Conservation (phyloP, 1,140 invertebrate species). For the Brachionus plicatilis region DNA sequence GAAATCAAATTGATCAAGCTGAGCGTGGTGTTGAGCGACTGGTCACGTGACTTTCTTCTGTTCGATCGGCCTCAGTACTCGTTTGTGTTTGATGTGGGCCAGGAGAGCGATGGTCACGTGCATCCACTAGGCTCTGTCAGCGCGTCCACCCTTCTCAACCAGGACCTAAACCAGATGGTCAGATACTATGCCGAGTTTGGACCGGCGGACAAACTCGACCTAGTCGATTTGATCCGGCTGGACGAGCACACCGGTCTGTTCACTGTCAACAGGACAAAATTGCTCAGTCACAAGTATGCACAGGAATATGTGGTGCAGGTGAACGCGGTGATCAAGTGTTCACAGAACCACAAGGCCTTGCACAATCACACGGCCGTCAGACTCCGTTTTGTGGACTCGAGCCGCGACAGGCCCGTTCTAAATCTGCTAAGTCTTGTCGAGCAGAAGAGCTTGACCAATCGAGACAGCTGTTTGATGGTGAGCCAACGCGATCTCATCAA, state of each 20-base stretch:
- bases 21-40: neutral
- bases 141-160: neutral
- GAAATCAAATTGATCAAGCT: neutral
- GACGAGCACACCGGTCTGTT: neutral
- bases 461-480: neutral
- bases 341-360: neutral
- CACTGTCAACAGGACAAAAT: neutral
- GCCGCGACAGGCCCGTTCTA: neutral
- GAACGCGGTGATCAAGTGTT: neutral
- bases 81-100: neutral
- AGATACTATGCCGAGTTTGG: neutral
- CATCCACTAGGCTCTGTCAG: neutral
- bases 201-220: neutral
- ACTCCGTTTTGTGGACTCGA: neutral
- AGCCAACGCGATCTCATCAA: neutral
- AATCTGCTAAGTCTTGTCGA: neutral
- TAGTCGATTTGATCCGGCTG: neutral
- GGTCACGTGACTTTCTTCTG: neutral
- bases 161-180: neutral
- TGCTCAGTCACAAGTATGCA: neutral
- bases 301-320: neutral
- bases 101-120: neutral
- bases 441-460: neutral
- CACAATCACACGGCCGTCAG: neutral
- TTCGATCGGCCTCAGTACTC: neutral